These are phyloP conservation scores for Ips nitidus DNA, from an alignment of 1,140 invertebrate genomes.

Conservation along the genomic window DNA sequence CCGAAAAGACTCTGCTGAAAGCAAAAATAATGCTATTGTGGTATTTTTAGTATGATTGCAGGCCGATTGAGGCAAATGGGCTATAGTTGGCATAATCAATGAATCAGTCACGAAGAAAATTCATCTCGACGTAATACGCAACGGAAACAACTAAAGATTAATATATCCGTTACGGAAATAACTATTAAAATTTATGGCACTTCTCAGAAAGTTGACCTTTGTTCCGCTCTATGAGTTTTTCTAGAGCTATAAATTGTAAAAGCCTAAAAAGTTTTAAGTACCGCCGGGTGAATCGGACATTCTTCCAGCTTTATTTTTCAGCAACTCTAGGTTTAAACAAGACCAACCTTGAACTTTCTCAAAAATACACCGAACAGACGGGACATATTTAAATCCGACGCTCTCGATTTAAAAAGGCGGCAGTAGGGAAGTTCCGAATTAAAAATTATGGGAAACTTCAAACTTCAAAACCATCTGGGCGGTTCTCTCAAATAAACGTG, in stretches of 20 bases:
- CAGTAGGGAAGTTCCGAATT: neutral
- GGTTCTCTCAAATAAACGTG: constrained; percentile 22
- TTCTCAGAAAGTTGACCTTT: constrained; percentile 33
- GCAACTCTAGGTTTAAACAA: constrained; percentile 14
- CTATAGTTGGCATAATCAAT: no score
- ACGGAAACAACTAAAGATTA: no score
- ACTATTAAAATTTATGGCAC: constrained; percentile 32
- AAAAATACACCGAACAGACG: no score
- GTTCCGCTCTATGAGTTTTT: constrained; percentile 28
- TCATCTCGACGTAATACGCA: no score
- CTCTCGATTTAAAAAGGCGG: no score
- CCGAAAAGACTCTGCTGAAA: no score
- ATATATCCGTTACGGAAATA: constrained; percentile 28
- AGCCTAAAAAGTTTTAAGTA: constrained; percentile 33
- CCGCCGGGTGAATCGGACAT: constrained; percentile 26
- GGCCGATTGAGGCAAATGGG: no score
- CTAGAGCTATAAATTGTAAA: constrained; percentile 29
- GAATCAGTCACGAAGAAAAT: no score
- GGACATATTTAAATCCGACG: no score
- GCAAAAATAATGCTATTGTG: no score
- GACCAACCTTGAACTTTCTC: neutral
- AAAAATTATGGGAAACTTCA: constrained; percentile 16
- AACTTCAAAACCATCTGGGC: constrained; percentile 22
- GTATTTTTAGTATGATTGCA: no score
- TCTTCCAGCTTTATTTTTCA: constrained; percentile 26